Base-by-base conservation (phyloP, 2,113 vertebrate genomes). In the Poeciliopsis occidentalis region DNA sequence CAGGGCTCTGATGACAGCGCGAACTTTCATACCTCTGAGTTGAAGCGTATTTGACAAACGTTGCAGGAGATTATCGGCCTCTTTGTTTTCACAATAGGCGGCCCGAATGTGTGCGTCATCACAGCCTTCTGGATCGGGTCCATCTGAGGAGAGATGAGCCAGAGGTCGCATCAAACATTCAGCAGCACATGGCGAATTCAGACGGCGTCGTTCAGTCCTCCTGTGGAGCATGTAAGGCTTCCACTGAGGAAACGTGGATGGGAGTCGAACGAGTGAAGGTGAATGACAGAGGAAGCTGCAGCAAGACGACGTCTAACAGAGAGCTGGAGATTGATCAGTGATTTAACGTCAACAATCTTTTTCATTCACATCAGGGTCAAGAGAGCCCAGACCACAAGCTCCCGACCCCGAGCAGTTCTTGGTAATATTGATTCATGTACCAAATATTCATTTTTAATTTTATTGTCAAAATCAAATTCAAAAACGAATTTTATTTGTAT, bases 41-140 rank as follows among this genome's bases (percentile, higher is more conserved):
- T 97, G 93, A 97, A 97, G 67, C 96, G 95, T 85, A 97, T 96
- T 87, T 97, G 96, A 90, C 96, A 97, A 86, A 97, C 94, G 32
- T 97, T 96, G 92, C 96, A 97, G 89, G 95, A 96, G 89, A 96
- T 97, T 87, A 96, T 89, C 15, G 95, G 95, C 39, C 95, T 86
- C 91, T 96, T 96, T 82, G 94, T 95, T 91, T 94, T 96, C 87
- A 95, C 85, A 80, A 96, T 81, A 29, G 95, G 95, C 47, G 95
- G 93, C 68, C 96, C 96, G 31, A 96, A 96, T 26, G 95, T 96
- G 88, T 96, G 96, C 74, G 93, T 96, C 82, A 97, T 94, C 81
- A 96, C 93, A 32, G 96, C 95, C 85, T 96, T 96, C 91, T 96
- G 96, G 63, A 97, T 91, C 1, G 95, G 95, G 86, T 97, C 96